Percentiles rank a stretch among this genome's conserved stretches.
Conservation (phyloP, 2,113 vertebrate genomes). For the Scortum barcoo region DNA sequence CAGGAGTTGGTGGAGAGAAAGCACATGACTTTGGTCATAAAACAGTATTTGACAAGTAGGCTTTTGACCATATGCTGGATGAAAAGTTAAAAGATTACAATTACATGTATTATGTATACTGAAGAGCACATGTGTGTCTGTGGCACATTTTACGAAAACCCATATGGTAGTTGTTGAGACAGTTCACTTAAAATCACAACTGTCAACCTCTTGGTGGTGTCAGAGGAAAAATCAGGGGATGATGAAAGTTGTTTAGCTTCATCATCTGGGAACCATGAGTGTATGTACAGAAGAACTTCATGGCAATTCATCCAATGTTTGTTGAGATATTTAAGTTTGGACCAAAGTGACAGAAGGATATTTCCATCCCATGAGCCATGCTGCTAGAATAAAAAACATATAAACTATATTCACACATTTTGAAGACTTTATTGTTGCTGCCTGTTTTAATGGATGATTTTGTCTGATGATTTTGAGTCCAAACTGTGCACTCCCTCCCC, state of each 20-base stretch:
- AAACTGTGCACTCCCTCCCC: neutral
- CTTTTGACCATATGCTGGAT: too few relatives aligned
- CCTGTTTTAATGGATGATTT: neutral
- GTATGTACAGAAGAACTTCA: neutral
- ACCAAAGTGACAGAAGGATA: neutral
- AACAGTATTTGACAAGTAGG: neutral
- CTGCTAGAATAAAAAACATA: neutral
- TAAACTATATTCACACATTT: neutral
- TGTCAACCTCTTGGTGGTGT: too few relatives aligned
- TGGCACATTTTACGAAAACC: too few relatives aligned
- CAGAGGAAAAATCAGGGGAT: too few relatives aligned
- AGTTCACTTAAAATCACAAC: too few relatives aligned
- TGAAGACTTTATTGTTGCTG: neutral
- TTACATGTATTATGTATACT: too few relatives aligned
- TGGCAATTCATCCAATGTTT: neutral
- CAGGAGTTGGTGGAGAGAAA: too few relatives aligned
- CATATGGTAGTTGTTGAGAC: too few relatives aligned
- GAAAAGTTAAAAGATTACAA: too few relatives aligned
- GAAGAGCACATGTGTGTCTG: too few relatives aligned
- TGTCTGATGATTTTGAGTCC: neutral
- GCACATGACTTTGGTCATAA: neutral
- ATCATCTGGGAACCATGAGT: too few relatives aligned
- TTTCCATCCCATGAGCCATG: neutral
- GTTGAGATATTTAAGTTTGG: neutral
- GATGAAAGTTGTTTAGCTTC: too few relatives aligned